Percentiles rank a stretch among this genome's conserved stretches.
Evolutionary conservation across 2,797 vertebrate species (phyloP).

Genomic region (Somateria mollissima): DNA sequence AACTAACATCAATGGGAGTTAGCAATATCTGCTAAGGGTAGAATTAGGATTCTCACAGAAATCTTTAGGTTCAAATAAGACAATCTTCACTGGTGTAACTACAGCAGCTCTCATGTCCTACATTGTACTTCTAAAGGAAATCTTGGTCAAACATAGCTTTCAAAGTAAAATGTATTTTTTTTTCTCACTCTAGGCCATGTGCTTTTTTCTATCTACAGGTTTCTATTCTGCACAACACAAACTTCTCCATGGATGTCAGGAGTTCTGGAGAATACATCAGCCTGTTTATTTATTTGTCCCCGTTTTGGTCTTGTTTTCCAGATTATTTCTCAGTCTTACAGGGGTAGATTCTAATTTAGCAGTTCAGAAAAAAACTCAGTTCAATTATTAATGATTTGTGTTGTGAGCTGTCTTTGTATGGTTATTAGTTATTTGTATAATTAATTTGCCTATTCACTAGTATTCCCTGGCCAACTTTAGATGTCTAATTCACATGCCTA

Average conservation of each 20-base stretch:
- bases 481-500: neutral
- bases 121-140: constrained; percentile 48
- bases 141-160: constrained; percentile 60
- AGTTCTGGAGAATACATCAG: neutral
- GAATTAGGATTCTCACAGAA: constrained; percentile 64
- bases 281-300: neutral
- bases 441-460: neutral
- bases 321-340: neutral
- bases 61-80: constrained; percentile 58
- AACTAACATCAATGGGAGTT: constrained; percentile 61
- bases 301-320: neutral
- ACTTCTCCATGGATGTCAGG: neutral
- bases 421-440: neutral
- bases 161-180: neutral
- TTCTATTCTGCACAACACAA: neutral
- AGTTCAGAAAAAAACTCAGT: neutral
- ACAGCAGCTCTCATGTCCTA: constrained; percentile 57
- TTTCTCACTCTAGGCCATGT: neutral
- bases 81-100: constrained; percentile 45
- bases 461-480: neutral
- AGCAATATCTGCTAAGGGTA: constrained; percentile 35
- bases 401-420: neutral
- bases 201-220: neutral
- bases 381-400: neutral
- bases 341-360: neutral